Conservation (phyloP, 2,888 invertebrate genomes). For the Sepioteuthis lessoniana region DNA sequence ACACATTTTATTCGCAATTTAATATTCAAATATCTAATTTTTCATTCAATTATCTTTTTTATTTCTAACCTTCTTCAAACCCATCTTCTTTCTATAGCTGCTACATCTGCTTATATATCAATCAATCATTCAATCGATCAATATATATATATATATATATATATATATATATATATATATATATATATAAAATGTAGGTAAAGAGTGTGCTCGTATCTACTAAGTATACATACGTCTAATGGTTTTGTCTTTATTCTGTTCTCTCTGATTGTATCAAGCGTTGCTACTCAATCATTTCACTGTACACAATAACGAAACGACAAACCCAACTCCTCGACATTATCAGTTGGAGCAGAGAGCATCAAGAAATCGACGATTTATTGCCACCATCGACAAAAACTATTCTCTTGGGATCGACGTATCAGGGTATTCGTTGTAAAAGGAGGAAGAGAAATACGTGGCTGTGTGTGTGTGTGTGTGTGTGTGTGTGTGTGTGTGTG, state of each 20-base stretch:
- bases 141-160: not conserved
- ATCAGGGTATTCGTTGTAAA: not conserved
- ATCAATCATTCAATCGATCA: not conserved
- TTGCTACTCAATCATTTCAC: too few relatives aligned
- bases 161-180: conserved; percentile 33
- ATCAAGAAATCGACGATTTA: conserved; percentile 15
- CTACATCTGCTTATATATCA: not conserved
- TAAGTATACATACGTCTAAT: too few relatives aligned
- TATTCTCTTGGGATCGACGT: not conserved
- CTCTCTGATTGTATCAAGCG: too few relatives aligned
- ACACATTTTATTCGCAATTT: not conserved
- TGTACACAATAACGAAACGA: not conserved
- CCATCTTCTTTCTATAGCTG: not conserved
- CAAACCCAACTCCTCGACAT: not conserved
- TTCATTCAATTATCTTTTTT: not conserved
- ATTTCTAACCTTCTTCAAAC: not conserved
- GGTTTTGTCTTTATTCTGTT: too few relatives aligned
- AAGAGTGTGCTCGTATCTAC: not conserved
- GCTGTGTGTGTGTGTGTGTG: not conserved
- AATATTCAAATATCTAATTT: not conserved
- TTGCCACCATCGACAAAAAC: not conserved
- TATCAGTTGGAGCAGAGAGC: too few relatives aligned
- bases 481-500: not conserved
- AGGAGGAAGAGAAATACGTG: too few relatives aligned
- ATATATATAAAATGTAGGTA: not conserved